Evolutionary conservation across 2,113 vertebrate genomes (phyloP).

Genomic region (Nycticebus coucang): DNA sequence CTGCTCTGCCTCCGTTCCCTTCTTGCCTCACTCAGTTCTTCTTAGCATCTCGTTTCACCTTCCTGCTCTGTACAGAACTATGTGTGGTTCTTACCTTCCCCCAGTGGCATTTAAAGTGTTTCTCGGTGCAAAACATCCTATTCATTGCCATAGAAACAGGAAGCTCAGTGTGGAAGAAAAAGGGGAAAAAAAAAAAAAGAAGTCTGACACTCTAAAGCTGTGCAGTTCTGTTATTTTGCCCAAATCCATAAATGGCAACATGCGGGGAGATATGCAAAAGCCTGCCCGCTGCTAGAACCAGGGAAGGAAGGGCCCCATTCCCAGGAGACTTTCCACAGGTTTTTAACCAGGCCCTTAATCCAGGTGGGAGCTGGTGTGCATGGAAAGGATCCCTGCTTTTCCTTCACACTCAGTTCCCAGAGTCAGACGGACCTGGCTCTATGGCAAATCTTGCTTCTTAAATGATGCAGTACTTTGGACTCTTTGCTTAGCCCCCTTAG

Average conservation of each 20-base stretch:
- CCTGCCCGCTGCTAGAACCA: background rate
- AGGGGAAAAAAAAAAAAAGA: constrained; percentile 37
- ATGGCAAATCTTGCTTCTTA: background rate
- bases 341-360: background rate
- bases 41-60: constrained; percentile 71
- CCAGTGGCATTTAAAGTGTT: constrained; percentile 82
- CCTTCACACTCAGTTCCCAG: background rate
- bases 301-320: background rate
- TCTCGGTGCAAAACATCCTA: constrained; percentile 82
- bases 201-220: constrained; percentile 76
- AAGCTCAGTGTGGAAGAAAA: constrained; percentile 76
- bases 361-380: background rate
- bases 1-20: background rate
- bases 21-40: constrained; percentile 56
- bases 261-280: constrained; percentile 71
- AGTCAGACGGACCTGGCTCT: background rate
- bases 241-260: constrained; percentile 81
- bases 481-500: too few relatives aligned
- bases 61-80: constrained; percentile 63
- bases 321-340: background rate
- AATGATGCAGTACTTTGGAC: background rate
- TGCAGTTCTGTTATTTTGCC: constrained; percentile 80
- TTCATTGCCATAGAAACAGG: constrained; percentile 84
- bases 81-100: constrained; percentile 76
- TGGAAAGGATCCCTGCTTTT: background rate